Conservation (phyloP, 2,113 vertebrate genomes). For the Excalfactoria chinensis region DNA sequence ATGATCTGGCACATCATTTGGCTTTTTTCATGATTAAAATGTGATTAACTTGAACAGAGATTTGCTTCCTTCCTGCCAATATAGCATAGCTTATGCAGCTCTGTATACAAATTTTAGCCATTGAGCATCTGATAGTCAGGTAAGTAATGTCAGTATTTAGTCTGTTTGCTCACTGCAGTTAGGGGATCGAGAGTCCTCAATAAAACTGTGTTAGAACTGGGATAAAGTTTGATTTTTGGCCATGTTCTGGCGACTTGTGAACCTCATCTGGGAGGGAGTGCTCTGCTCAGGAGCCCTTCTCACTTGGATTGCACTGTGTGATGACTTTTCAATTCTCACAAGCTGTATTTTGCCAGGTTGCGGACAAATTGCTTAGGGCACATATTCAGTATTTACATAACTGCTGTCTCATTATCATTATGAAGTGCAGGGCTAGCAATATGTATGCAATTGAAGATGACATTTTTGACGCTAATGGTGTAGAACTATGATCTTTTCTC, state of each 20-base stretch:
- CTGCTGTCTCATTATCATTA: constrained; percentile 74
- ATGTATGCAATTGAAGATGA: constrained; percentile 70
- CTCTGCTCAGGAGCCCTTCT: background rate
- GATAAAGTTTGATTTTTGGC: constrained; percentile 30
- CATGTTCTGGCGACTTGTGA: background rate
- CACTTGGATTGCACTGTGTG: background rate
- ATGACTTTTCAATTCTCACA: constrained; percentile 53
- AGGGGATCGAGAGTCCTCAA: constrained; percentile 1
- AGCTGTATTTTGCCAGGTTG: constrained; percentile 59
- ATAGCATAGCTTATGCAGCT: background rate
- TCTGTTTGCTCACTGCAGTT: background rate
- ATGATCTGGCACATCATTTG: background rate
- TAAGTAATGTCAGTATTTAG: background rate
- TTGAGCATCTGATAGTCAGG: constrained; percentile 18
- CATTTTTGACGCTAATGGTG: constrained; percentile 65
- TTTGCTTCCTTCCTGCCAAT: background rate
- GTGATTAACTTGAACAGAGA: background rate
- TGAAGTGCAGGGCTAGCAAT: constrained; percentile 59
- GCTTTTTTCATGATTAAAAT: background rate
- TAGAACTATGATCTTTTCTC: constrained; percentile 58
- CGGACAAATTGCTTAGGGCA: constrained; percentile 74
- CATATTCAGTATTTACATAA: constrained; percentile 74
- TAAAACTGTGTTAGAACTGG: background rate
- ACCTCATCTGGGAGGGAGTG: constrained; percentile 19
- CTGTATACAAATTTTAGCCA: background rate